A percentile compares a stretch with the other conserved stretches of the same genome.
These are phyloP conservation scores for Ptychochromis oligacanthus DNA, from an alignment of 2,113 vertebrate genomes.

Conservation along the genomic window DNA sequence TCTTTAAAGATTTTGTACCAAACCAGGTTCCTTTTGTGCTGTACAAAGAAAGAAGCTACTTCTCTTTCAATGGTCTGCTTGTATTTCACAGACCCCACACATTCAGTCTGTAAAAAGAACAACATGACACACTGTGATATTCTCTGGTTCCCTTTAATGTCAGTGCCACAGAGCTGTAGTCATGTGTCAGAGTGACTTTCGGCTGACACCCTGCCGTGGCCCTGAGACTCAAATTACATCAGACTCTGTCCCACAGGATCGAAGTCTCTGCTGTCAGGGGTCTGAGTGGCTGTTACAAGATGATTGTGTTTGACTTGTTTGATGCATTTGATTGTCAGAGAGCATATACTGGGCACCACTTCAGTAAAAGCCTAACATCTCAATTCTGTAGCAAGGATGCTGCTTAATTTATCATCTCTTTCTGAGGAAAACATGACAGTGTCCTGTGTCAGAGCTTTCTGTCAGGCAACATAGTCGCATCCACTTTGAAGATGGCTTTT, in stretches of 20 bases:
- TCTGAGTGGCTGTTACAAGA: slow-evolving; percentile 28
- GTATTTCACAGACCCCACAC: neutral
- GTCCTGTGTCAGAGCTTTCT: neutral
- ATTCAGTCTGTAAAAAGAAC: slow-evolving; percentile 24
- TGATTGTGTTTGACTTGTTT: slow-evolving; percentile 63
- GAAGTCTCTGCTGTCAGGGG: slow-evolving; percentile 33
- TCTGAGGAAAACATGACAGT: neutral
- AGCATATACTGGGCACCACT: slow-evolving; percentile 25
- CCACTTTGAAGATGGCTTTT: neutral
- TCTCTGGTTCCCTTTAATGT: slow-evolving; percentile 42
- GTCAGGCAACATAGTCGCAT: neutral
- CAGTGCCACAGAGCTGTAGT: slow-evolving; percentile 12
- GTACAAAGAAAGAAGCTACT: neutral
- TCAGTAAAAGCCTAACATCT: neutral
- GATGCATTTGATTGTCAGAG: slow-evolving; percentile 45
- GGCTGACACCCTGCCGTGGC: slow-evolving; percentile 39
- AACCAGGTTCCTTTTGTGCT: neutral
- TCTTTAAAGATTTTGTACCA: neutral
- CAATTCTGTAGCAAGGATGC: neutral
- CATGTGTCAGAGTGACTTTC: slow-evolving; percentile 49
- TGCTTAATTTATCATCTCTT: neutral
- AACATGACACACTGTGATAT: slow-evolving; percentile 37
- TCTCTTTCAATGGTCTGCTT: neutral
- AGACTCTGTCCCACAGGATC: slow-evolving; percentile 32
- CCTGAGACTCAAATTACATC: slow-evolving; percentile 39